Conservation (phyloP, 2,113 vertebrate species). For the Chionis minor region DNA sequence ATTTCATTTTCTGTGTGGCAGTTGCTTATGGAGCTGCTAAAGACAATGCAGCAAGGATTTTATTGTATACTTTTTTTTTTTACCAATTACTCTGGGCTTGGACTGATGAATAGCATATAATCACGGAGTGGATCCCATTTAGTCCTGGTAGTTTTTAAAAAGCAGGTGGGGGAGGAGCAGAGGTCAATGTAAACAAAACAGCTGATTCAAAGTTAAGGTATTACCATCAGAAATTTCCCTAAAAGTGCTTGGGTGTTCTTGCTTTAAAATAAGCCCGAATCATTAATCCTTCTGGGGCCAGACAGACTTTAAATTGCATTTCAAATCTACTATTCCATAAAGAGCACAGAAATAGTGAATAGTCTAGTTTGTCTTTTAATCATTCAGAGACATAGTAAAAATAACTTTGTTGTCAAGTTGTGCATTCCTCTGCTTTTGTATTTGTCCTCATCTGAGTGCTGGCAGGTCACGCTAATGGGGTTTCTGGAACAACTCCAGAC, state of each 20-base stretch:
- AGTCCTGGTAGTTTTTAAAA: not conserved
- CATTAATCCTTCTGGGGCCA: not conserved
- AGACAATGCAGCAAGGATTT: not conserved
- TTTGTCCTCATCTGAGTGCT: not conserved
- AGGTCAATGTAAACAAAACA: not conserved
- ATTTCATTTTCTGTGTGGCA: not conserved
- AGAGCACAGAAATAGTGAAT: slow-evolving; percentile 12
- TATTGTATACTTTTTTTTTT: not conserved
- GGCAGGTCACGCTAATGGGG: not conserved
- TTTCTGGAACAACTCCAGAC: slow-evolving; percentile 38
- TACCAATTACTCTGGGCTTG: not conserved
- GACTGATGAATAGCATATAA: not conserved
- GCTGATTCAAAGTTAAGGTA: not conserved
- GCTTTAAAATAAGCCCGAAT: not conserved
- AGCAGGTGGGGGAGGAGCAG: not conserved
- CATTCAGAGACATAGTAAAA: slow-evolving; percentile 4
- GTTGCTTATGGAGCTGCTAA: not conserved
- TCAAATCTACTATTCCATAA: slow-evolving; percentile 5
- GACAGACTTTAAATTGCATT: not conserved
- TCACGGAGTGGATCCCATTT: not conserved
- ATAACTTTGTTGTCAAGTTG: slow-evolving; percentile 8
- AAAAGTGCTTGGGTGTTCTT: not conserved
- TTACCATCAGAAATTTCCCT: not conserved
- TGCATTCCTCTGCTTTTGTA: slow-evolving; percentile 5
- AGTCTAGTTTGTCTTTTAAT: slow-evolving; percentile 16